Evolutionary conservation across 2,113 vertebrate species (phyloP).

Genomic region (Melanerpes aurifrons): DNA sequence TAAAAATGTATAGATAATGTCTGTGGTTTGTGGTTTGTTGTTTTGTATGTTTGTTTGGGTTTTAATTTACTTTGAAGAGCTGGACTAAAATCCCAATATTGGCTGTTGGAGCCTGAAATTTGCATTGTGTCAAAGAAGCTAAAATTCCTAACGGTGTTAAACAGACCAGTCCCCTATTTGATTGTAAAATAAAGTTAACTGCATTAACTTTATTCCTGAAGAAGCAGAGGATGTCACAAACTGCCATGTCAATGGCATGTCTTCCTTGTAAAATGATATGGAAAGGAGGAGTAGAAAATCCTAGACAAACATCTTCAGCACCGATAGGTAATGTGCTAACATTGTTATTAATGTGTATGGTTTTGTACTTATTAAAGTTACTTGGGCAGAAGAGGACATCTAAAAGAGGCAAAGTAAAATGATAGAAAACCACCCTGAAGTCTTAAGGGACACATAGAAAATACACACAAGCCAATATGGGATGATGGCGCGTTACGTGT

Average conservation of each 20-base stretch:
- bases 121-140: constrained; percentile 2
- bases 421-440: background rate
- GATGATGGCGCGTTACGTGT: background rate
- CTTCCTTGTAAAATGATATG: background rate
- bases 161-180: background rate
- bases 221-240: background rate
- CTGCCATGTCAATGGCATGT: background rate
- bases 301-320: background rate
- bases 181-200: constrained; percentile 3
- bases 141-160: background rate
- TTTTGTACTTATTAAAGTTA: background rate
- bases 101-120: constrained; percentile 15
- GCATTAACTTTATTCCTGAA: constrained; percentile 17
- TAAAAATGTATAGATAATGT: constrained; percentile 26
- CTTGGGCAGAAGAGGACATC: background rate
- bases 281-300: constrained; percentile 1
- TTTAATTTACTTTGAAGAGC: background rate
- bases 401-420: background rate
- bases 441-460: background rate
- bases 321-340: background rate
- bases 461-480: background rate
- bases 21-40: background rate
- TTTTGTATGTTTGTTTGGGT: background rate
- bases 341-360: background rate
- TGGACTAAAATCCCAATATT: constrained; percentile 8